Base-by-base conservation (phyloP, 2,888 invertebrate genomes). In the Pycnomerus fuliginosus region DNA sequence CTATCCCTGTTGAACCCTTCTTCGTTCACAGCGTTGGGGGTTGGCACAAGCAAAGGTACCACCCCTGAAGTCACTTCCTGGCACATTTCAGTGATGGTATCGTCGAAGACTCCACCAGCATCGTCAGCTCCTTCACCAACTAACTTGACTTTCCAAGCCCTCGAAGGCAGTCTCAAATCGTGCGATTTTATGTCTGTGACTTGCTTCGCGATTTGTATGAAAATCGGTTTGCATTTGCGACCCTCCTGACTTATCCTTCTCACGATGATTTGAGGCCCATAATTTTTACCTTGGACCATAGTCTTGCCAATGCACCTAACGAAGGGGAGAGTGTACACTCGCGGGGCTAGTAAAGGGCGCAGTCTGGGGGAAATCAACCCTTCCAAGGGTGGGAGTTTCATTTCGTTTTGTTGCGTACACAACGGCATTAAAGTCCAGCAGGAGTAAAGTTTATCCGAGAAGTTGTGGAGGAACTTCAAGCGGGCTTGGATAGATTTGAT, bases 51-150 rank as follows among this genome's bases (percentile, higher is more conserved):
- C 7, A 81, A 68, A 2, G 80, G 79, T 2, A 82, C 77, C 1
- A 72, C 67, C 1, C 78, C 79, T 16, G 74, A 74, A 22, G 79
- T 77, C 16, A 83, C 74, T 65, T 83, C 83, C 64, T 76, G 74
- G 58, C 82, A 82, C 80, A 83, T 82, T 66, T 83, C 82, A 1
- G 82, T 82, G 27, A 83, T 81, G 2, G 82, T 83, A 58, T 83
- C 83, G 65, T 83, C 83, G 68, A 83, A 83, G 13, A 83, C 83
- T 2, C 83, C 83, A 0, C 83, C 83, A 1, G 83, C 83, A 67
- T 83, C 83, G 62, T 83, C 83, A 0, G 83, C 83, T 1, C 82
- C 83, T 67, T 83, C 83, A 0, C 82, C 82, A 3, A 83, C 74
- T 16, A 83, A 67, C 63, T 82, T 82, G 34, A 78, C 78, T 68